Evolutionary conservation across 1,140 invertebrate genomes (phyloP), one percentile per base, ranked within the genome.

Genomic region (Zaprionus ornatus): DNA sequence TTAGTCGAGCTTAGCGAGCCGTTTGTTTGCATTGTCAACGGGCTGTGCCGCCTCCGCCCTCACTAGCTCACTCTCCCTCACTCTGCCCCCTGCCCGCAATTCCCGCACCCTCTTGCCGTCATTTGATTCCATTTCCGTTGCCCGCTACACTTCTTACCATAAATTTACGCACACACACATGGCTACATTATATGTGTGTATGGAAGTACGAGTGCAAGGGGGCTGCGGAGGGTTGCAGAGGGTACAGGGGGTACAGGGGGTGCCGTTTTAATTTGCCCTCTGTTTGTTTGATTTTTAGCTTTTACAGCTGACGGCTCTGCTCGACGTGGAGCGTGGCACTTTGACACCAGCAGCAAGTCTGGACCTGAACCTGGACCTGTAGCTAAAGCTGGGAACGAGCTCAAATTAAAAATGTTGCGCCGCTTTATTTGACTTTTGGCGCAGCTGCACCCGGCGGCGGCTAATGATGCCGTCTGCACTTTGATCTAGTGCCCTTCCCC

Each of bases 261-360:
- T 10, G 45, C 35, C 61, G 74, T 82, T 83, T 87, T 87, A 86
- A 86, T 79, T 87, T 79, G 65, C 68, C 73, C 68, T 62, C 66
- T 80, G 80, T 88, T 87, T 87, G 83, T 87, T 87, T 87, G 84
- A 87, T 87, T 87, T 87, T 88, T 75, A 87, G 84, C 84, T 87
- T 84, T 87, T 70, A 71, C 80, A 84, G 77, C 80, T 80, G 83
- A 80, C 83, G 83, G 61, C 50, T 71, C 56, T 64, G 32, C 29
- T 45, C 7, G 40, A 42, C 37, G 52, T 69, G 66, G 40, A 48
- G 71, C 60, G 73, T 37, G 67, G 23, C 52, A 71, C 42, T 40
- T 48, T 64, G 55, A 25, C 48, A 50, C 40, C 65, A 45, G 32
- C 37, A 21, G 17, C 56, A 60, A 40, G 15, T 17, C 6, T n/a